Percentiles rank a stretch among this genome's conserved stretches.
Conservation (phyloP, 2,888 invertebrate genomes). For the Eupithecia exiguata region DNA sequence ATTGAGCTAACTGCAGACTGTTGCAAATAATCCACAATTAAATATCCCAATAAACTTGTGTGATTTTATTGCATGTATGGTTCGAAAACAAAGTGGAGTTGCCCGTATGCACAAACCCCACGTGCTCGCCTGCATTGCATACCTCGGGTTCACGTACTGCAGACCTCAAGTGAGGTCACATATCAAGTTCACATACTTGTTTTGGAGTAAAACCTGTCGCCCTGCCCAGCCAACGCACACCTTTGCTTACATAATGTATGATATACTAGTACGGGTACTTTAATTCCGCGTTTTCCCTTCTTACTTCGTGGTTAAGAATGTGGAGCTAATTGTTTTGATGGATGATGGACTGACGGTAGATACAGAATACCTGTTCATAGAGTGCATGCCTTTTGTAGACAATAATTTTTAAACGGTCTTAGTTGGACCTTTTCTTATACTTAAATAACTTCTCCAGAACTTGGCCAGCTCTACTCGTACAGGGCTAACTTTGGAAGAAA, state of each 20-base stretch:
- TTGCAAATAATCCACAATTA: no score
- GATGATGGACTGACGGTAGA: background rate
- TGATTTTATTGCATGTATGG: background rate
- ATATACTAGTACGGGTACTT: conserved; percentile 10
- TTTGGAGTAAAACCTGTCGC: conserved; percentile 64
- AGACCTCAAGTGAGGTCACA: conserved; percentile 72
- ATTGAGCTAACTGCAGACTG: no score
- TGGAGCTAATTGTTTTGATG: conserved; percentile 28
- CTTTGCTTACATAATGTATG: conserved; percentile 45
- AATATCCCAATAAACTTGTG: no score
- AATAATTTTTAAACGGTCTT: background rate
- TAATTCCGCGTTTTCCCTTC: conserved; percentile 56
- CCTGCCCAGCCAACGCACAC: conserved; percentile 45
- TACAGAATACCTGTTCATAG: background rate
- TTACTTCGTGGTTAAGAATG: conserved; percentile 48
- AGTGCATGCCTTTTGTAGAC: background rate
- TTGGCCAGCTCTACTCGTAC: background rate
- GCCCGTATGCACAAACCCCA: conserved; percentile 54
- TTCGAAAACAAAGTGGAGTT: conserved; percentile 19
- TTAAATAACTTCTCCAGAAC: background rate
- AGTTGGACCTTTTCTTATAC: background rate
- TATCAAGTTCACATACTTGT: conserved; percentile 76
- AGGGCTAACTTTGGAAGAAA: background rate
- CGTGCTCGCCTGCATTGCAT: conserved; percentile 56
- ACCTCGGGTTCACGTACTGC: conserved; percentile 61